Conservation (phyloP, 2,888 invertebrate genomes). For the Drosophila fungiperda region DNA sequence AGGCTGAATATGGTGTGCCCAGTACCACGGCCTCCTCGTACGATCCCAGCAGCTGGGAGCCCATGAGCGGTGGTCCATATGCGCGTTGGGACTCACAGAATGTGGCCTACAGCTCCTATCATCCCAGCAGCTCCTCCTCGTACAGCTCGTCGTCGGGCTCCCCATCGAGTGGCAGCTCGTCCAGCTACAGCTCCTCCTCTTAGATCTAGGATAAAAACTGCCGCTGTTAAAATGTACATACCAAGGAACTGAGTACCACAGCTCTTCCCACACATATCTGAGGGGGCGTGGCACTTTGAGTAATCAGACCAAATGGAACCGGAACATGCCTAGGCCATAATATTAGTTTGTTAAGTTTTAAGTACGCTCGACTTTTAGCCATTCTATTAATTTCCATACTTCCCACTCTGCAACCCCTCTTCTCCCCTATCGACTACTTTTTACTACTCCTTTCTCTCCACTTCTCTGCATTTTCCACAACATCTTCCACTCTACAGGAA, state of each 20-base stretch:
- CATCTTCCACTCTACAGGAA: conserved; percentile 43
- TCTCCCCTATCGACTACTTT: conserved; percentile 16
- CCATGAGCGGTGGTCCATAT: conserved; percentile 90
- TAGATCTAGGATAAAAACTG: conserved; percentile 41
- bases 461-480: conserved; percentile 18
- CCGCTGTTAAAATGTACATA: conserved; percentile 67
- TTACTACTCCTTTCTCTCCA: conserved; percentile 15
- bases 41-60: conserved; percentile 89
- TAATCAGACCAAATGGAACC: conserved; percentile 71
- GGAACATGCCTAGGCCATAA: conserved; percentile 76
- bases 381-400: conserved; percentile 49
- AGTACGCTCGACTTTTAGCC: conserved; percentile 69
- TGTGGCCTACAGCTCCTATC: conserved; percentile 90
- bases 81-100: conserved; percentile 91
- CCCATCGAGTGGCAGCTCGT: conserved; percentile 72
- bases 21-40: conserved; percentile 90
- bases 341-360: conserved; percentile 58
- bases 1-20: conserved; percentile 90
- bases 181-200: conserved; percentile 79
- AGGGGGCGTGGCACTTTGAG: conserved; percentile 51
- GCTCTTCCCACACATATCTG: background rate
- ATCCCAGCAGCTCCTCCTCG: conserved; percentile 88
- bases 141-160: conserved; percentile 83
- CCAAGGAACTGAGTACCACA: conserved; percentile 53
- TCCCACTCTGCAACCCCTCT: conserved; percentile 18